Evolutionary conservation across 2,888 invertebrate genomes (phyloP).

Genomic region (Petrolisthes manimaculis): DNA sequence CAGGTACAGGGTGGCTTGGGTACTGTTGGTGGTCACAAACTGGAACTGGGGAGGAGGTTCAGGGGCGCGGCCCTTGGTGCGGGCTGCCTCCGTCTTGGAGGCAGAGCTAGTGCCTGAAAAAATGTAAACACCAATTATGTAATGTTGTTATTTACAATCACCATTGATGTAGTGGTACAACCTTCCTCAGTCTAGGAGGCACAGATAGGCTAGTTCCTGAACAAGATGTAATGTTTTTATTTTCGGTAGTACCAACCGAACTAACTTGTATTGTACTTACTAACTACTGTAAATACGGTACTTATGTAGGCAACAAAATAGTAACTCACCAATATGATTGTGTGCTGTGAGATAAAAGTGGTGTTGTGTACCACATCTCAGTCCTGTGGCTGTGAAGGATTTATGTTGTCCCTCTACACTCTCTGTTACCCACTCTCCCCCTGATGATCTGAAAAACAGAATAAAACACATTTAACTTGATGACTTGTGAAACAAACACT

Average conservation of each 20-base stretch:
- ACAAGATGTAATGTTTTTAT: too few species aligned
- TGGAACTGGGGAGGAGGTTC: slow-evolving; percentile 57
- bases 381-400: slow-evolving; percentile 47
- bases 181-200: too few species aligned
- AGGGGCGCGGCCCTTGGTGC: slow-evolving; percentile 60
- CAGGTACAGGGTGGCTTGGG: slow-evolving; percentile 62
- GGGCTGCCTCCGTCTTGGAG: slow-evolving; percentile 51
- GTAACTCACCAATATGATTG: slow-evolving; percentile 57
- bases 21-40: slow-evolving; percentile 63
- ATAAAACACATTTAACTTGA: not conserved
- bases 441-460: not conserved
- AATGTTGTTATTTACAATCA: too few species aligned
- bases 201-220: too few species aligned
- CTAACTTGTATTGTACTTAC: too few species aligned
- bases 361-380: slow-evolving; percentile 61
- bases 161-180: too few species aligned
- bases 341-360: slow-evolving; percentile 58
- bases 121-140: too few species aligned
- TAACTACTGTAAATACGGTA: too few species aligned
- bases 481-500: too few species aligned
- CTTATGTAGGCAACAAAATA: too few species aligned
- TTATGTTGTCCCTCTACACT: slow-evolving; percentile 45
- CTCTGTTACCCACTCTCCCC: slow-evolving; percentile 39
- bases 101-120: slow-evolving; percentile 59
- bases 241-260: too few species aligned